Evolutionary conservation across 2,888 invertebrate genomes (phyloP).

Genomic region (Phytoseiulus persimilis): DNA sequence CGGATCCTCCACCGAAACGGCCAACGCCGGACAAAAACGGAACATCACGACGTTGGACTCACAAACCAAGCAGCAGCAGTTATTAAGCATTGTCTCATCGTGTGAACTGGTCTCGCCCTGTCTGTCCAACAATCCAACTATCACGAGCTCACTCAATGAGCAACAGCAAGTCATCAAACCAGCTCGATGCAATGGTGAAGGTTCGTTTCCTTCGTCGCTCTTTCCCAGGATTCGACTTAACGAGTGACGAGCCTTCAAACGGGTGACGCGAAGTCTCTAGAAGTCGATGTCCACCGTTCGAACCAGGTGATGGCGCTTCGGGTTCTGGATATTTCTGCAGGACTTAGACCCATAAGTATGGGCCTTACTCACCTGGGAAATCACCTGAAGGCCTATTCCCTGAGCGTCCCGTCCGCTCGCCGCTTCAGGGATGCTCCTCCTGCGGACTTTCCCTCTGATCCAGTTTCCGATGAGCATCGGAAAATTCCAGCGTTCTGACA

Average conservation of each 20-base stretch:
- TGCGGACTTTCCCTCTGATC: no score
- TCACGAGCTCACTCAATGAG: neutral
- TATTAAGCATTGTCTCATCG: neutral
- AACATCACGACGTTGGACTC: conserved; percentile 5
- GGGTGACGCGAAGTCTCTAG: neutral
- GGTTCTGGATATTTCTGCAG: no score
- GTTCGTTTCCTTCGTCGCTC: neutral
- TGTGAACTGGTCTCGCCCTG: neutral
- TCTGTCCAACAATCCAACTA: neutral
- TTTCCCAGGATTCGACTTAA: neutral
- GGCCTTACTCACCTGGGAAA: no score
- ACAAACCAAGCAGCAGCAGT: neutral
- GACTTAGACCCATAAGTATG: no score
- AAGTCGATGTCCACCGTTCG: neutral
- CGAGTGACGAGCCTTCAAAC: neutral
- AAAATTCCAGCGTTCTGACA: no score
- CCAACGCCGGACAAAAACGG: neutral
- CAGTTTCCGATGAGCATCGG: no score
- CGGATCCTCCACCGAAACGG: neutral
- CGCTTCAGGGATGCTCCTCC: no score
- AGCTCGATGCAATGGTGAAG: neutral
- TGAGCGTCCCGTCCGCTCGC: no score
- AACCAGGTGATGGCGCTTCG: neutral
- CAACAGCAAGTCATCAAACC: neutral
- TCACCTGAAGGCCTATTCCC: no score